Conservation (phyloP, 2,797 vertebrate species). For the Austrolebias charrua region DNA sequence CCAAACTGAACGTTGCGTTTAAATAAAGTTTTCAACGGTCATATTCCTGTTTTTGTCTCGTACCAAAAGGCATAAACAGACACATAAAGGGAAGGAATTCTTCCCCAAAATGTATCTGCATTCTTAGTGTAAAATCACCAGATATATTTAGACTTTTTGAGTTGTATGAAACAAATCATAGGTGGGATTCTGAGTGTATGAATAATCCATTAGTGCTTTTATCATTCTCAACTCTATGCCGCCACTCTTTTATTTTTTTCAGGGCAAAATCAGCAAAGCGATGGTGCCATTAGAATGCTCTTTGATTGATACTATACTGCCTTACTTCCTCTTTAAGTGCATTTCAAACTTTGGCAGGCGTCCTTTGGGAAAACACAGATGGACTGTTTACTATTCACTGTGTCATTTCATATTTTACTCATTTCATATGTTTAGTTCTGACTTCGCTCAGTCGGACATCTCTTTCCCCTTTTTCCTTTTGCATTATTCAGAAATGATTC, state of each 20-base stretch:
- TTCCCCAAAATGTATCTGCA: conserved; percentile 3
- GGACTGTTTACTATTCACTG: conserved; percentile 71
- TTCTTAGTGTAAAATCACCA: neutral
- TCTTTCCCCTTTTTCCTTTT: conserved; percentile 61
- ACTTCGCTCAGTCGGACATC: conserved; percentile 69
- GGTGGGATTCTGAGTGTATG: conserved; percentile 29
- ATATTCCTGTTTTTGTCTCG: neutral
- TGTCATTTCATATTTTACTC: conserved; percentile 77
- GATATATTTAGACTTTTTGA: conserved; percentile 12
- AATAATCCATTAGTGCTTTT: conserved; percentile 54
- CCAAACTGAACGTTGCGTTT: too few species aligned
- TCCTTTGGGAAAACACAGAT: conserved; percentile 74
- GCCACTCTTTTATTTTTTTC: conserved; percentile 35
- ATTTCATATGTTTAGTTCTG: conserved; percentile 70
- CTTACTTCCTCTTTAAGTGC: conserved; percentile 72
- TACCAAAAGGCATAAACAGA: conserved; percentile 2
- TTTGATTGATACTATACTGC: conserved; percentile 72
- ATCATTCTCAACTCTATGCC: conserved; percentile 59
- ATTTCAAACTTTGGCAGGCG: conserved; percentile 73
- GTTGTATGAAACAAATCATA: conserved; percentile 20
- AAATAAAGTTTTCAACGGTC: neutral
- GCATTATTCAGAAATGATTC: conserved; percentile 76
- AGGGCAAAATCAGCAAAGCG: conserved; percentile 37
- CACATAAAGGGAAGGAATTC: neutral
- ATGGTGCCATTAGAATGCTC: conserved; percentile 62